A percentile compares a stretch with the other conserved stretches of the same genome.
Evolutionary conservation across 2,113 vertebrate genomes (phyloP).

Genomic region (Gavialis gangeticus): DNA sequence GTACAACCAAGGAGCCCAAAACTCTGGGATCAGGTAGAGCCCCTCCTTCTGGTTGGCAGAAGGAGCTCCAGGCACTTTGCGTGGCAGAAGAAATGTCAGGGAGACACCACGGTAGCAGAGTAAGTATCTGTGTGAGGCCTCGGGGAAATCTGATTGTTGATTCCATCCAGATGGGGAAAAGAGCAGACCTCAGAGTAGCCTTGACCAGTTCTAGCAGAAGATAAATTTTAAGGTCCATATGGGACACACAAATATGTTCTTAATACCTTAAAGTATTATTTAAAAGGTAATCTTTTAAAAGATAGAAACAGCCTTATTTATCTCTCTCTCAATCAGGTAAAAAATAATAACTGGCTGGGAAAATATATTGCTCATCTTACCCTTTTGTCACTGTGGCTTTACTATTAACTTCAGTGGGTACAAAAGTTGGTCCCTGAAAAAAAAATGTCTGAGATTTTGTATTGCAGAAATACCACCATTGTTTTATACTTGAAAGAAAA

Average conservation of each 20-base stretch:
- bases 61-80: too few relatives aligned
- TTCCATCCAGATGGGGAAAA: background rate
- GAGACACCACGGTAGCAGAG: too few relatives aligned
- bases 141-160: background rate
- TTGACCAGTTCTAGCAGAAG: background rate
- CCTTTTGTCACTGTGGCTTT: background rate
- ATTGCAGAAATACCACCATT: background rate
- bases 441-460: slow-evolving; percentile 36
- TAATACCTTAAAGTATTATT: slow-evolving; percentile 19
- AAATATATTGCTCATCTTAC: background rate
- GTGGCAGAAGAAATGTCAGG: too few relatives aligned
- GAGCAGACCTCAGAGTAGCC: background rate
- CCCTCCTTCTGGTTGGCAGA: too few relatives aligned
- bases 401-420: background rate
- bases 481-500: background rate
- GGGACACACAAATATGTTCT: slow-evolving; percentile 2
- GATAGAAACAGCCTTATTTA: background rate
- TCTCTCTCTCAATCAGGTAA: background rate
- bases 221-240: slow-evolving; percentile 9
- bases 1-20: too few relatives aligned
- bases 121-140: too few relatives aligned
- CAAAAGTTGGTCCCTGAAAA: background rate
- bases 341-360: background rate
- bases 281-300: slow-evolving; percentile 22
- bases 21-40: too few relatives aligned